Conservation (phyloP, 2,888 invertebrate genomes). For the Eupithecia exiguata region DNA sequence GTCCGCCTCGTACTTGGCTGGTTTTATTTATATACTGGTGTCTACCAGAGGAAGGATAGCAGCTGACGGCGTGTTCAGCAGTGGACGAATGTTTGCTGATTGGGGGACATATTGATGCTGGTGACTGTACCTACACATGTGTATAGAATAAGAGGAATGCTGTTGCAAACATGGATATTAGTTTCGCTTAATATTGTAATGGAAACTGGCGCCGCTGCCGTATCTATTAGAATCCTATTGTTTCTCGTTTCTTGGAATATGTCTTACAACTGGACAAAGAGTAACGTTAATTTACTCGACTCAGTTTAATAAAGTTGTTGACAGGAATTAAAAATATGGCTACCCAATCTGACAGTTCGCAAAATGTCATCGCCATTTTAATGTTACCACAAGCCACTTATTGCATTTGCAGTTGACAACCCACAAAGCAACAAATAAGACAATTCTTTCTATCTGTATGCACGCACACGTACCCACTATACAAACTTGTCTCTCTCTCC, state of each 20-base stretch:
- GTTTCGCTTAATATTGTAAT: conserved; percentile 32
- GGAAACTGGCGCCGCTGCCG: conserved; percentile 30
- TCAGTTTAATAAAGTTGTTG: too few relatives aligned
- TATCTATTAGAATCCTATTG: conserved; percentile 36
- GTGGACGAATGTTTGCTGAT: not conserved
- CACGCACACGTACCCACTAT: too few relatives aligned
- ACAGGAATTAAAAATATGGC: not conserved
- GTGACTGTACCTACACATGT: not conserved
- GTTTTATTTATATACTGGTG: not conserved
- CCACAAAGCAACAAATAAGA: not conserved
- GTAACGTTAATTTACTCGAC: not conserved
- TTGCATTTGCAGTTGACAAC: not conserved
- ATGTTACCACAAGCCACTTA: not conserved
- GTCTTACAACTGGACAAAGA: not conserved
- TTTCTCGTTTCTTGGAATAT: conserved; percentile 31
- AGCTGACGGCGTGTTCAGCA: not conserved
- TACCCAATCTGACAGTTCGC: not conserved
- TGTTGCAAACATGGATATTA: conserved; percentile 31
- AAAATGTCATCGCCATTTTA: not conserved
- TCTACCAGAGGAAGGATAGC: not conserved
- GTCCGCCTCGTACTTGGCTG: too few relatives aligned
- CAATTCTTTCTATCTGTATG: too few relatives aligned
- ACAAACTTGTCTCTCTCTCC: too few relatives aligned
- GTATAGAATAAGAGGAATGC: not conserved
- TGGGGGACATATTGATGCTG: not conserved